Base-by-base conservation (phyloP, 2,113 vertebrate genomes). In the Eonycteris spelaea region DNA sequence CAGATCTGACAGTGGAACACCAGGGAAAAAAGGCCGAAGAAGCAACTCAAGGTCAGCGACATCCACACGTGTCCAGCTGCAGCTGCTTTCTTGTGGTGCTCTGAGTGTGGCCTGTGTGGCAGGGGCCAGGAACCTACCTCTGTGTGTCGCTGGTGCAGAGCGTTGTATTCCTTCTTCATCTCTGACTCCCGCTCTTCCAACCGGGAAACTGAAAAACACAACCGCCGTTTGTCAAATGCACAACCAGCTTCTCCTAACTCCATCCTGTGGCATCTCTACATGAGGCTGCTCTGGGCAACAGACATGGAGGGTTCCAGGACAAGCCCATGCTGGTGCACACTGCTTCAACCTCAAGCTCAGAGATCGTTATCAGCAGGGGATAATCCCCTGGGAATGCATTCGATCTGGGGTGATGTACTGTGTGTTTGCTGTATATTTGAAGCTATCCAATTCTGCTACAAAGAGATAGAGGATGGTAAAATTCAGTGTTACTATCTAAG, bases 91-190 rank as follows among this genome's bases (percentile, higher is more conserved):
- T 19, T 6, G 2, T 0, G 67, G 30, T 7, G 12, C 14, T 21
- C 53, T 4, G 22, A 3, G 4, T 7, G 15, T 2, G 15, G 51
- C 51, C 51, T 26, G 19, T 35, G 59, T 28, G 70, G 18, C 24
- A 21, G 82, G 35, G 28, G 61, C 53, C 0, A 3, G 35, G 59
- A n/a, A 45, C 83, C 57, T 94, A 99, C 99, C 99, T 99, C 99
- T 3, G 99, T 99, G 98, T 99, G 99, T 59, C 99, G 99, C 97
- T 99, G 99, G 97, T 99, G 99, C 88, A 99, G 98, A 43, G 99
- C 99, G 6, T 99, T 99, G 90, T 99, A 99, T 71, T 99, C 99
- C 96, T 99, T 99, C 99, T 99, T 99, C 99, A 99, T 99, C 97
- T 99, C 99, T 0, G 99, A 99, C 91, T 99, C 99, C 63, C 99